These are phyloP conservation scores for Ardeotis arabs DNA, from an alignment of 2,113 vertebrate species.

Conservation along the genomic window DNA sequence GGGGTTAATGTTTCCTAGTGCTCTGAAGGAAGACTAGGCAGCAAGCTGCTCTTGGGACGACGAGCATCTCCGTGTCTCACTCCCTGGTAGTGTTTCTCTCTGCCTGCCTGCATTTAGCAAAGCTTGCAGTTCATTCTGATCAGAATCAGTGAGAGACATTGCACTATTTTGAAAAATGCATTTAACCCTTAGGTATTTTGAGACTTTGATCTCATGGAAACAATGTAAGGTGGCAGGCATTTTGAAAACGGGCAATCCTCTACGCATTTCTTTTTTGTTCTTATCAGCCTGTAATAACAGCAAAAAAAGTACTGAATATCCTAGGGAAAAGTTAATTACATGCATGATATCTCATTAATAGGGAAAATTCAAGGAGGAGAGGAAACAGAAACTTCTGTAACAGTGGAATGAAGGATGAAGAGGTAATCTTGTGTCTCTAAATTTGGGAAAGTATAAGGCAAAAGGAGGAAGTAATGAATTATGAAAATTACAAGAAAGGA, in stretches of 20 bases:
- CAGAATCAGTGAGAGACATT: neutral
- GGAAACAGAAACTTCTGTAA: neutral
- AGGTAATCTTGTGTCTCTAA: neutral
- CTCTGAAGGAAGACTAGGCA: neutral
- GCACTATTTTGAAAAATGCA: neutral
- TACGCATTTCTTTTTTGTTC: neutral
- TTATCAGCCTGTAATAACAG: neutral
- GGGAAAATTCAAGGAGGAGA: neutral
- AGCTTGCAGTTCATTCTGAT: neutral
- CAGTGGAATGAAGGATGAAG: neutral
- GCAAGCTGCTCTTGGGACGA: neutral
- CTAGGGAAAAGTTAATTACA: neutral
- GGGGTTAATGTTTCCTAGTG: neutral
- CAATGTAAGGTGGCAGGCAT: neutral
- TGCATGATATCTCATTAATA: neutral
- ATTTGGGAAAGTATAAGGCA: neutral
- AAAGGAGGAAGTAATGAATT: neutral
- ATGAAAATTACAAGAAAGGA: neutral
- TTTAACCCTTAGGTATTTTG: neutral
- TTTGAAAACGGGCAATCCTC: neutral
- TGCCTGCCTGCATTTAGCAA: neutral
- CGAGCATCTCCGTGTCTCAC: neutral
- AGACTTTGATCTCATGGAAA: neutral
- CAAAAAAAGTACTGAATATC: neutral
- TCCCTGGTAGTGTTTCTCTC: neutral